A percentile compares a stretch with the other conserved stretches of the same genome.
phyloP scores from a whole-genome alignment of 2,797 vertebrate species.

The Chaetophractus vellerosus region DNA sequence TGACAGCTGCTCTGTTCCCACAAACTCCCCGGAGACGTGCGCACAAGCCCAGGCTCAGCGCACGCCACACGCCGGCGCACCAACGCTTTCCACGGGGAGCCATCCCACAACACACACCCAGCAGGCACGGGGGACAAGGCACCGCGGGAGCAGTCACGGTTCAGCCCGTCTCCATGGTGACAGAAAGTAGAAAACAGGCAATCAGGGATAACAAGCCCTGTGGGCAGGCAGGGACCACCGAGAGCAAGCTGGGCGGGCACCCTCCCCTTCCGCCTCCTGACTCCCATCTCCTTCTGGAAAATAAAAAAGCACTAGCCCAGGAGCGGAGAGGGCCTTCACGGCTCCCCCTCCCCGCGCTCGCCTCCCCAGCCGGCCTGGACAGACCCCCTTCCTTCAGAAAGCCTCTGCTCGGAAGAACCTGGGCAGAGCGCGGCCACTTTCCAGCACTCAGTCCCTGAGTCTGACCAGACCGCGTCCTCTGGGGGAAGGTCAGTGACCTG shows the following conservation, averaged over 20 bases:
- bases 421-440: constrained; percentile 61
- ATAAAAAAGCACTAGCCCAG: constrained; percentile 58
- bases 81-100: neutral
- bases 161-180: constrained; percentile 78
- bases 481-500: neutral
- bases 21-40: neutral
- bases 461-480: neutral
- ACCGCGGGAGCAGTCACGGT: constrained; percentile 68
- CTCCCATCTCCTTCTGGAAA: constrained; percentile 68
- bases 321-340: constrained; percentile 65
- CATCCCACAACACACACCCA: constrained; percentile 37
- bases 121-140: constrained; percentile 66
- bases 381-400: constrained; percentile 40
- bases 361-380: constrained; percentile 23
- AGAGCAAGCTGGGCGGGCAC: constrained; percentile 75
- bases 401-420: neutral
- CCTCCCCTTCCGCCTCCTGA: constrained; percentile 59
- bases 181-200: constrained; percentile 81
- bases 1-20: neutral
- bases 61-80: neutral
- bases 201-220: constrained; percentile 83
- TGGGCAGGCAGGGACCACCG: constrained; percentile 72
- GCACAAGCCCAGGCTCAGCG: neutral
- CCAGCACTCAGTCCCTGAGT: neutral
- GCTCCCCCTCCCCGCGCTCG: constrained; percentile 34